These are phyloP conservation scores for Apostichopus japonicus DNA, from an alignment of 35 echinoderm and acorn worm genomes.

Conservation along the genomic window DNA sequence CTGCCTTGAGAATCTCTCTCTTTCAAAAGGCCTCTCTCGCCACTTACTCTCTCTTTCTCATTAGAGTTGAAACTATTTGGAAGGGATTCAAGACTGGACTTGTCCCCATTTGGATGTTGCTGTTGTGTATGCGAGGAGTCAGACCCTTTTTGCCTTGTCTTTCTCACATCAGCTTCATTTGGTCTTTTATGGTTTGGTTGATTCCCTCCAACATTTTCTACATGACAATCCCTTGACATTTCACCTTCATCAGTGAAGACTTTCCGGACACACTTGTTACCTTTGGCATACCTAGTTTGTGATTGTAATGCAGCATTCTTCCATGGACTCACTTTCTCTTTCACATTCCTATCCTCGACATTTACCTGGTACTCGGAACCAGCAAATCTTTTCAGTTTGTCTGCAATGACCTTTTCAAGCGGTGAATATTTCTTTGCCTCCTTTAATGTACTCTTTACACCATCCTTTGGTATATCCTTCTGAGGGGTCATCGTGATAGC, in stretches of 20 bases:
- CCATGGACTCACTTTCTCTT: constrained; percentile 17
- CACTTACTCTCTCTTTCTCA: not conserved
- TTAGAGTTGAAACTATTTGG: not conserved
- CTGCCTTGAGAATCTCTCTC: not conserved
- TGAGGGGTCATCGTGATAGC: constrained; percentile 35
- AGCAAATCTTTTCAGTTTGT: constrained; percentile 11
- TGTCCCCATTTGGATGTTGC: not conserved
- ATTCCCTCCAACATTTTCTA: not conserved
- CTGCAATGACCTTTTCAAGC: constrained; percentile 4
- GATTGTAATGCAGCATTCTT: constrained; percentile 31
- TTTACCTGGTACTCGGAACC: not conserved
- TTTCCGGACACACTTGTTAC: constrained; percentile 45
- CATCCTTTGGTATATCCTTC: not conserved
- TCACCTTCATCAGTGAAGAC: not conserved
- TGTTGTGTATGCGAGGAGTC: not conserved
- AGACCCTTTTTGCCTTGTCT: not conserved
- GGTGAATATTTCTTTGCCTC: not conserved
- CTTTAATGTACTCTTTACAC: not conserved
- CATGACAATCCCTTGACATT: not conserved
- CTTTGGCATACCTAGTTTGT: not conserved
- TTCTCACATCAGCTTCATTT: not conserved
- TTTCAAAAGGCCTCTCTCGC: not conserved
- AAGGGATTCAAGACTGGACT: not conserved
- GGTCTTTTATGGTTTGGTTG: not conserved
- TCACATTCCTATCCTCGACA: not conserved